Evolutionary conservation across 2,888 invertebrate species (phyloP).

Genomic region (Hecatera dysodea): DNA sequence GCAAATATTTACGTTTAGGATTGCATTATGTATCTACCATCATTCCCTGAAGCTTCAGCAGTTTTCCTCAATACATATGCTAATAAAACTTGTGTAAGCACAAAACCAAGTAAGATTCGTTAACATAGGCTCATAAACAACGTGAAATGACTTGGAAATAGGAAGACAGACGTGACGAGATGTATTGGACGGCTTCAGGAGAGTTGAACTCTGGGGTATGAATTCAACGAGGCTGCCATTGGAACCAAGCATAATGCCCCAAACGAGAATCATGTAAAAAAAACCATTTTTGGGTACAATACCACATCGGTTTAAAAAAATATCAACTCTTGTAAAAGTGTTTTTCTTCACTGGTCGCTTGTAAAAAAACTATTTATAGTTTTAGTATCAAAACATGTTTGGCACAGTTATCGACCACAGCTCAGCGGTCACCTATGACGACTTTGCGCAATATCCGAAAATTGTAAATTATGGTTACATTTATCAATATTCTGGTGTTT

Average conservation of each 20-base stretch:
- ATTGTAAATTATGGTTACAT: constrained; percentile 1
- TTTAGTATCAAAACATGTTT: constrained; percentile 4
- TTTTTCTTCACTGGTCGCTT: neutral
- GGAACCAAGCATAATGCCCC: neutral
- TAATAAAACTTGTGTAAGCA: constrained; percentile 14
- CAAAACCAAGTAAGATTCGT: constrained; percentile 29
- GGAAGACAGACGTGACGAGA: constrained; percentile 34
- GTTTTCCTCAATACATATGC: constrained; percentile 9
- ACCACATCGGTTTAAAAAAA: neutral
- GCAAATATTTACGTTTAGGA: neutral
- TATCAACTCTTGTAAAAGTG: neutral
- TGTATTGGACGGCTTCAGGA: constrained; percentile 6
- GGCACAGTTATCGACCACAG: neutral
- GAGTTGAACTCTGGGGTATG: constrained; percentile 10
- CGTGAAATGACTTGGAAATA: constrained; percentile 38
- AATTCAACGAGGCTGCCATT: constrained; percentile 15
- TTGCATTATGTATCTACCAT: neutral
- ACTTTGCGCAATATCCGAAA: constrained; percentile 4
- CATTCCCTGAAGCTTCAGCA: neutral
- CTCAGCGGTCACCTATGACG: too few relatives aligned
- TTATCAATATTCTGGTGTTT: neutral
- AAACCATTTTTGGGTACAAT: neutral
- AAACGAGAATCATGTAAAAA: too few relatives aligned
- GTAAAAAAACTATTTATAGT: neutral
- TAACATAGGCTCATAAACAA: constrained; percentile 40